Conservation (phyloP, 1,140 invertebrate species). For the Anthonomus grandis region DNA sequence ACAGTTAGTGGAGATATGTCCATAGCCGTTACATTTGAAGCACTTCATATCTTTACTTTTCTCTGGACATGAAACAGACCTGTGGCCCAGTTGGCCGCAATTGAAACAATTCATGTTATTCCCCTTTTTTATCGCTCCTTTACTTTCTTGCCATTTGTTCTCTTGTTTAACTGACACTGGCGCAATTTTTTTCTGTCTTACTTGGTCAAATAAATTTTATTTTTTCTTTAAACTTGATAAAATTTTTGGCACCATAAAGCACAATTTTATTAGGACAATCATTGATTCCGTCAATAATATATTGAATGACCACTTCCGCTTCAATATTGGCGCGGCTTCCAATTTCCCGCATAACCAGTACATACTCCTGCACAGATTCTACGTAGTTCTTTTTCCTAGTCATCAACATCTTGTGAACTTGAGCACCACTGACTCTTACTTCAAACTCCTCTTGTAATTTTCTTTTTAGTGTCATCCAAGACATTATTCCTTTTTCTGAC, state of each 20-base stretch:
- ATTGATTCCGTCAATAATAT: conserved; percentile 37
- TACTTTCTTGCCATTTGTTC: not conserved
- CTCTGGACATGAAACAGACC: not conserved
- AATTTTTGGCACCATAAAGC: conserved; percentile 22
- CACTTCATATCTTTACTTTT: conserved; percentile 6
- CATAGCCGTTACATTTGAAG: conserved; percentile 2
- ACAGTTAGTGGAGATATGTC: conserved; percentile 2
- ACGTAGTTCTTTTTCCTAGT: not conserved
- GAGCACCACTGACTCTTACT: conserved; percentile 4
- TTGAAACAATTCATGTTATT: conserved; percentile 18
- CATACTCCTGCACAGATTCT: conserved; percentile 29
- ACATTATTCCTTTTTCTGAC: conserved; percentile 7
- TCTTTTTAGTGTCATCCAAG: not conserved
- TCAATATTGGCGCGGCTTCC: conserved; percentile 33
- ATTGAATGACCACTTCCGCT: conserved; percentile 29
- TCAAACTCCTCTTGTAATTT: conserved; percentile 1
- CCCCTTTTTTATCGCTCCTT: not conserved
- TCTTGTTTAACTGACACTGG: conserved; percentile 35
- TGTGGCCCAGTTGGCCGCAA: conserved; percentile 7
- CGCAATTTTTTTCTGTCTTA: no score
- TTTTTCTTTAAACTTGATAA: conserved; percentile 25
- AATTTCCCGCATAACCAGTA: conserved; percentile 36
- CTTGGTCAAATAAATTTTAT: conserved; percentile 11
- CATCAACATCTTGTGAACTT: conserved; percentile 4
- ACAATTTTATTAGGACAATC: conserved; percentile 18